phyloP scores from a whole-genome alignment of 2,888 invertebrate genomes.

The Thymelicus acteon region DNA sequence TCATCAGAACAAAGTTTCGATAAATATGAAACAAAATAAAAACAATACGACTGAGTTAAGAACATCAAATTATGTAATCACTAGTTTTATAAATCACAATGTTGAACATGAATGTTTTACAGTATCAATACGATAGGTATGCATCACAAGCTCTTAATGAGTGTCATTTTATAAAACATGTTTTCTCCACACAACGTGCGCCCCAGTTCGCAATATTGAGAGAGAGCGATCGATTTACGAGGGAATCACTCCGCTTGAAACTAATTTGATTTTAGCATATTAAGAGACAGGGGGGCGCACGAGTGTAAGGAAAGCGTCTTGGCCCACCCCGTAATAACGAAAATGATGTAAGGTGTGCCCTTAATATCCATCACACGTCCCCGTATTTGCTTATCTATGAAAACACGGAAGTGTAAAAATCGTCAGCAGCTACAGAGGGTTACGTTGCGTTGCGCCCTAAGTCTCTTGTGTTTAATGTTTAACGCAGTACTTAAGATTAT shows the following conservation, averaged over 20 bases:
- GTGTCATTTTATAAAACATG: constrained; percentile 30
- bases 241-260: constrained; percentile 81
- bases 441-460: constrained; percentile 18
- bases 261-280: constrained; percentile 86
- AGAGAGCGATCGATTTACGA: constrained; percentile 72
- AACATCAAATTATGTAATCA: too few species aligned
- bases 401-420: constrained; percentile 84
- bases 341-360: constrained; percentile 85
- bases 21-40: too few species aligned
- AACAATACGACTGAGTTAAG: too few species aligned
- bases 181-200: constrained; percentile 41
- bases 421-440: constrained; percentile 56
- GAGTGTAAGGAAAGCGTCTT: constrained; percentile 75
- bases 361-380: constrained; percentile 84
- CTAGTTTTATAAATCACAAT: too few species aligned
- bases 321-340: constrained; percentile 78
- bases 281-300: constrained; percentile 79
- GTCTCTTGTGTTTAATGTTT: constrained; percentile 44
- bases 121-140: not conserved
- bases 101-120: not conserved
- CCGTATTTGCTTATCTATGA: constrained; percentile 84
- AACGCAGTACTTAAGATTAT: constrained; percentile 74
- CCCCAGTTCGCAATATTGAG: constrained; percentile 66
- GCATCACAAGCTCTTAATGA: constrained; percentile 26
- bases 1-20: too few species aligned